phyloP scores from a whole-genome alignment of 1,140 invertebrate species.

The Delia radicum region DNA sequence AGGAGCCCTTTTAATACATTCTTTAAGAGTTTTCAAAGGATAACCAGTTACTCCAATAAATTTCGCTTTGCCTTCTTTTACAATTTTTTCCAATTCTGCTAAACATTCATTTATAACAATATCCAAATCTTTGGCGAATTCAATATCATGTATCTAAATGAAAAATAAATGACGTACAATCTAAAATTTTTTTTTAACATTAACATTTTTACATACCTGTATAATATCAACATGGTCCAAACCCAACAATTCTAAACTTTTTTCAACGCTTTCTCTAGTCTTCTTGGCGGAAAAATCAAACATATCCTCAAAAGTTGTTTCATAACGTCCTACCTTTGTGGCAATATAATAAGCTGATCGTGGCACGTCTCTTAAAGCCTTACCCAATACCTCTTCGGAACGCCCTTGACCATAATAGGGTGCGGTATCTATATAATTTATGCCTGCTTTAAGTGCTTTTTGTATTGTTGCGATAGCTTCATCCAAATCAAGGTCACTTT shows the following conservation, averaged over 20 bases:
- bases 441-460: slow-evolving; percentile 71
- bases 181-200: neutral
- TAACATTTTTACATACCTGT: slow-evolving; percentile 62
- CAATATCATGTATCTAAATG: slow-evolving; percentile 83
- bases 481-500: slow-evolving; percentile 54
- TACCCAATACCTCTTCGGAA: slow-evolving; percentile 78
- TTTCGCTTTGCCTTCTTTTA: slow-evolving; percentile 74
- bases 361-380: slow-evolving; percentile 77
- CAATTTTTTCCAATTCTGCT: slow-evolving; percentile 73
- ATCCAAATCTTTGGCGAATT: slow-evolving; percentile 79
- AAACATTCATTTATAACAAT: slow-evolving; percentile 83
- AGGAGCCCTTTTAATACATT: slow-evolving; percentile 65
- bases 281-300: slow-evolving; percentile 85
- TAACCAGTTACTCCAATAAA: slow-evolving; percentile 89
- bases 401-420: slow-evolving; percentile 89
- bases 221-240: slow-evolving; percentile 87
- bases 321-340: slow-evolving; percentile 90
- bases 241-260: slow-evolving; percentile 72
- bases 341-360: slow-evolving; percentile 84
- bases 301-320: slow-evolving; percentile 70
- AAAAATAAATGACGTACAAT: neutral
- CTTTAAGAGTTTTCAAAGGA: slow-evolving; percentile 72
- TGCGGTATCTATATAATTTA: slow-evolving; percentile 91
- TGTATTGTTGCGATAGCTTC: slow-evolving; percentile 71
- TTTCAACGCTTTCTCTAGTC: slow-evolving; percentile 73